Percentiles rank a stretch among this genome's conserved stretches.
phyloP scores from a whole-genome alignment of 2,113 vertebrate species.

The Nycticebus coucang region DNA sequence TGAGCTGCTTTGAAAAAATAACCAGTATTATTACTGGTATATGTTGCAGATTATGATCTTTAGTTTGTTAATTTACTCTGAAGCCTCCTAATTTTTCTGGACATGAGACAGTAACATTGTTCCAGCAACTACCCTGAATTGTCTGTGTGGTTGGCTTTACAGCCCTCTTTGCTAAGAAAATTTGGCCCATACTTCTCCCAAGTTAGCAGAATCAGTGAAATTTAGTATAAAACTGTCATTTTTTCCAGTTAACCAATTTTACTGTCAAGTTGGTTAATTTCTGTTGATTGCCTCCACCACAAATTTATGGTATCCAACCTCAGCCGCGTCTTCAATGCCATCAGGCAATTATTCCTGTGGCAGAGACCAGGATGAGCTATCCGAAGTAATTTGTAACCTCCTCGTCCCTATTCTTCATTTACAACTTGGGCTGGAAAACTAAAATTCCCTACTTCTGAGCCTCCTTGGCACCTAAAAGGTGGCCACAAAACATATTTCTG shows the following conservation, averaged over 20 bases:
- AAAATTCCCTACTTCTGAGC: background rate
- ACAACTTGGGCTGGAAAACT: background rate
- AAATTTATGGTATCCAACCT: slow-evolving; percentile 22
- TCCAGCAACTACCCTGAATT: slow-evolving; percentile 39
- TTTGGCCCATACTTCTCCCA: background rate
- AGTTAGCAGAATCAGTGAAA: slow-evolving; percentile 51
- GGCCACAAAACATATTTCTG: background rate
- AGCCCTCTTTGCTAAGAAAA: slow-evolving; percentile 42
- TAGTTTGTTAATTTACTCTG: slow-evolving; percentile 2
- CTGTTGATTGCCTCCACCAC: background rate
- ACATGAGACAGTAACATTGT: background rate
- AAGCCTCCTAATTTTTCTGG: slow-evolving; percentile 22
- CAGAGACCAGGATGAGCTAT: background rate
- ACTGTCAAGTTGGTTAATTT: slow-evolving; percentile 3
- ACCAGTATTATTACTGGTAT: background rate
- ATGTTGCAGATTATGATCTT: background rate
- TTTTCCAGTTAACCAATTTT: slow-evolving; percentile 52
- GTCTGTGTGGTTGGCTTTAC: slow-evolving; percentile 23
- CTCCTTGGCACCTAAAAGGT: background rate
- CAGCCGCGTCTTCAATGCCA: background rate
- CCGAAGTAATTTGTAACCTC: background rate
- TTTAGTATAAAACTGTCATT: slow-evolving; percentile 53
- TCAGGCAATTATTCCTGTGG: background rate
- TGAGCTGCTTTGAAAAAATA: background rate
- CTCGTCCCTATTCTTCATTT: background rate